Percentiles rank a stretch among this genome's conserved stretches.
Conservation (phyloP, 2,888 invertebrate genomes). For the Branchipolynoe longqiensis region DNA sequence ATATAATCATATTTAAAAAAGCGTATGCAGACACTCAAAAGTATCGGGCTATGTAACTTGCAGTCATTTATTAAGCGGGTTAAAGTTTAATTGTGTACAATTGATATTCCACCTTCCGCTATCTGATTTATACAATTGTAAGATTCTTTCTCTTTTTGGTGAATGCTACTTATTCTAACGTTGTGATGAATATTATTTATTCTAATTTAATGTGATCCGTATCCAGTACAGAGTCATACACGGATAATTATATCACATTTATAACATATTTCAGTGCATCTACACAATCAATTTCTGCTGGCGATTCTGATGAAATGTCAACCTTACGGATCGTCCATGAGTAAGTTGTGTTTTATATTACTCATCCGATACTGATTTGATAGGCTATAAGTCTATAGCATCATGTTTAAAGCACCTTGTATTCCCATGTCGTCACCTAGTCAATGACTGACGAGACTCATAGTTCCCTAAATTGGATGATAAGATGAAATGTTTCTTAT, state of each 20-base stretch:
- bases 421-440: too few species aligned
- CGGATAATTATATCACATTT: background rate
- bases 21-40: too few species aligned
- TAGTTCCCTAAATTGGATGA: too few species aligned
- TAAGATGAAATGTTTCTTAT: too few species aligned
- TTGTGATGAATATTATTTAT: background rate
- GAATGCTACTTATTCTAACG: background rate
- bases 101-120: background rate
- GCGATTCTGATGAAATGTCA: conserved; percentile 90
- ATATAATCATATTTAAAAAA: too few species aligned
- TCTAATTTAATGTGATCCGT: background rate
- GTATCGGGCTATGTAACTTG: too few species aligned
- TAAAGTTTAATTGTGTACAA: background rate
- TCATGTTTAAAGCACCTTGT: too few species aligned
- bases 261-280: conserved; percentile 85
- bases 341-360: conserved; percentile 54
- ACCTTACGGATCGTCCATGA: conserved; percentile 78
- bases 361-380: too few species aligned
- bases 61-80: too few species aligned
- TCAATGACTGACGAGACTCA: too few species aligned
- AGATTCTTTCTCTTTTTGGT: background rate
- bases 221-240: background rate
- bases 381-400: too few species aligned
- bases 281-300: conserved; percentile 92
- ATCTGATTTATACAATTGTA: background rate